Evolutionary conservation across 92 coral and sea anemone genomes (phyloP), one percentile per base, ranked within the genome.

Genomic region (Ricordea florida): DNA sequence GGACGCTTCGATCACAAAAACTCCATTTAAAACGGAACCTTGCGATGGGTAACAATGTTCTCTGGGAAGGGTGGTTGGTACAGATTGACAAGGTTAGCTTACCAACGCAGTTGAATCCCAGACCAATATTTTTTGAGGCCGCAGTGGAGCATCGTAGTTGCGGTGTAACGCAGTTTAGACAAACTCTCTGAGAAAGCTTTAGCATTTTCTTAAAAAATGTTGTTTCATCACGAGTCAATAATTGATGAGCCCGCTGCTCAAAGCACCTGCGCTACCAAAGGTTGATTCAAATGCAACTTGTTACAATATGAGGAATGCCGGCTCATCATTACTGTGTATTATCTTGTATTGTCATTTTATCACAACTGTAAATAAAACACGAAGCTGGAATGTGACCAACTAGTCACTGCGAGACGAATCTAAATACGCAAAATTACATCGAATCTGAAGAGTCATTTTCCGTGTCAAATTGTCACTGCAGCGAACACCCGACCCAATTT

Each of bases 201-300:
- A 65, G 77, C 65, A 55, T 13, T 56, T 31, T 28, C 10, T 53
- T 53, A 6, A 38, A 52, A 45, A 29, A 26, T 70, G 55, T 70
- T 70, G 35, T 53, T 70, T 40, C 40, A 47, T 53, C 41, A 58
- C 55, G 77, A 10, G 62, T 55, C 26, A 70, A 70, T 70, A 37
- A 53, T 70, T 70, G 9, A 70, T 70, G 77, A 70, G 53, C 27
- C 26, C 41, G 56, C 36, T 10, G 49, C 8, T 26, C 7, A 10
- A 28, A 38, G 14, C 50, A 55, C 66, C 77, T 70, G 77, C 31
- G 26, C 27, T 0, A 2, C 33, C 22, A 29, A 8, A 27, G 5
- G 42, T 21, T n/a, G 35, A 11, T 42, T 25, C 69, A 40, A 26
- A 24, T 42, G 26, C 41, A 26, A 4, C 25, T 7, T 16, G 60